A percentile compares a stretch with the other conserved stretches of the same genome.
phyloP scores from a whole-genome alignment of 2,113 vertebrate species.

The Entosphenus tridentatus region DNA sequence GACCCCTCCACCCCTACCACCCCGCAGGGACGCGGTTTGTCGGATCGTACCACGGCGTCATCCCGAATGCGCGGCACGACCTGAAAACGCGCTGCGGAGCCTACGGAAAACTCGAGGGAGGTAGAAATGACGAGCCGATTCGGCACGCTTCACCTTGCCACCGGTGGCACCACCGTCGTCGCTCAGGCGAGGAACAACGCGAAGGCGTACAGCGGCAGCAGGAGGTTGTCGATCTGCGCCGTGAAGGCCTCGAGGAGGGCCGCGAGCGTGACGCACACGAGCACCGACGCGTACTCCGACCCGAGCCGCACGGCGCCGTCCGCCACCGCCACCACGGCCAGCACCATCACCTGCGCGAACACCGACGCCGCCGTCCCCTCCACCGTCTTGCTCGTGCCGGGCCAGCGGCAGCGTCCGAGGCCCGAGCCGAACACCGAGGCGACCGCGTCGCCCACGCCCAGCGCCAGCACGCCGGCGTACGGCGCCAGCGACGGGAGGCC shows the following conservation, averaged over 20 bases:
- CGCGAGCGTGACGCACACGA: slow-evolving; percentile 54
- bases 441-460: slow-evolving; percentile 69
- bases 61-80: too few species aligned
- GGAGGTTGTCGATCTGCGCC: slow-evolving; percentile 75
- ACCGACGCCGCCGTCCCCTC: slow-evolving; percentile 77
- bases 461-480: slow-evolving; percentile 66
- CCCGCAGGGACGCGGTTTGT: too few species aligned
- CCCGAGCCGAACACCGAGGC: slow-evolving; percentile 70
- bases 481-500: slow-evolving; percentile 24
- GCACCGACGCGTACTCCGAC: slow-evolving; percentile 61
- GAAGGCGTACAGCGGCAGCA: slow-evolving; percentile 81
- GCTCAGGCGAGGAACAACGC: slow-evolving; percentile 57
- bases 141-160: too few species aligned
- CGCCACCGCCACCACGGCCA: slow-evolving; percentile 76
- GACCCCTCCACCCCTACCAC: too few species aligned
- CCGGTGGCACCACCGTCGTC: too few species aligned
- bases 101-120: too few species aligned
- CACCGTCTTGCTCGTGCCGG: slow-evolving; percentile 81
- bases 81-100: too few species aligned
- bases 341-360: slow-evolving; percentile 78
- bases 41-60: too few species aligned
- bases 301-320: slow-evolving; percentile 59
- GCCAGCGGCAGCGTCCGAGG: slow-evolving; percentile 77
- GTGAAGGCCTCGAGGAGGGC: slow-evolving; percentile 83
- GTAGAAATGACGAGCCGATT: too few species aligned